phyloP scores from a whole-genome alignment of 2,888 invertebrate species.

The Atrina japonica region DNA sequence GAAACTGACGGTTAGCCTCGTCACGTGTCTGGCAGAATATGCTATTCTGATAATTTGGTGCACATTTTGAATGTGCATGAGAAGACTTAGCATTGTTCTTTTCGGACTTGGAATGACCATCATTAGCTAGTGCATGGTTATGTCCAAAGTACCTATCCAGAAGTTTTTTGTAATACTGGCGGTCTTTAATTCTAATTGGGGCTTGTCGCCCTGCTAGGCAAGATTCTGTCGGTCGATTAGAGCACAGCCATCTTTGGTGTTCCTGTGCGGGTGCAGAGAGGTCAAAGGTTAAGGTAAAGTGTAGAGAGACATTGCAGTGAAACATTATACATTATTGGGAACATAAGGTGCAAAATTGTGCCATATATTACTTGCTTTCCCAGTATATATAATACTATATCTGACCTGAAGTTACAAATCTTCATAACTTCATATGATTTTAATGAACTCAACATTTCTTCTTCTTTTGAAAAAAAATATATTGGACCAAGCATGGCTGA shows the following conservation, averaged over 20 bases:
- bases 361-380: too few species aligned
- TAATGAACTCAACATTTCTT: too few species aligned
- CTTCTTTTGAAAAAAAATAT: too few species aligned
- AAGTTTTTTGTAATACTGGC: constrained; percentile 74
- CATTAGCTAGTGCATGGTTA: constrained; percentile 72
- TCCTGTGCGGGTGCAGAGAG: constrained; percentile 59
- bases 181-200: constrained; percentile 71
- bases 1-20: constrained; percentile 62
- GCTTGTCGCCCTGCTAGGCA: constrained; percentile 61
- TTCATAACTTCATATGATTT: too few species aligned
- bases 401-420: too few species aligned
- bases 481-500: too few species aligned
- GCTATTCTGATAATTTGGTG: constrained; percentile 45
- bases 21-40: constrained; percentile 53
- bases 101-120: constrained; percentile 38
- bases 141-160: constrained; percentile 74
- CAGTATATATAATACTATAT: too few species aligned
- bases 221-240: constrained; percentile 59
- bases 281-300: constrained; percentile 24
- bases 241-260: constrained; percentile 68
- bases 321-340: constrained; percentile 11
- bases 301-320: constrained; percentile 13
- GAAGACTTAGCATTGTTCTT: constrained; percentile 33
- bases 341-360: neutral
- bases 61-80: constrained; percentile 37